Conservation (phyloP, 2,797 vertebrate genomes). For the Melanotaenia pygmaea region DNA sequence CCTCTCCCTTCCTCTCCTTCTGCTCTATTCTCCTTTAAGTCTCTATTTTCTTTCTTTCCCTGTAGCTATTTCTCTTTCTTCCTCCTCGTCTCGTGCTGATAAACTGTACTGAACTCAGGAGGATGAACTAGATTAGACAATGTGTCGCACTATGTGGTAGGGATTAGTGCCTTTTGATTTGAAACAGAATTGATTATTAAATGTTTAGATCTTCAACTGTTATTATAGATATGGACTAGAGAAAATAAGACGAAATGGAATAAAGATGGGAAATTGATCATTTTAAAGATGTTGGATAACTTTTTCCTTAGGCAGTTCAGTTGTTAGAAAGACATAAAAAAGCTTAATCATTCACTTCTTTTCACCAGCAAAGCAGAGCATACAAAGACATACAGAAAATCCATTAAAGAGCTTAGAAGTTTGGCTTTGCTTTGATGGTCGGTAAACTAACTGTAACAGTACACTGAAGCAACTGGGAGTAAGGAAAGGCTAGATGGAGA, state of each 20-base stretch:
- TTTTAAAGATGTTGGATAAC: slow-evolving; percentile 48
- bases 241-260: slow-evolving; percentile 26
- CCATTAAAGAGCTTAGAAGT: slow-evolving; percentile 55
- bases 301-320: slow-evolving; percentile 40
- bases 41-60: slow-evolving; percentile 41
- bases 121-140: slow-evolving; percentile 45
- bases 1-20: slow-evolving; percentile 46
- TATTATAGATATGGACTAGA: neutral
- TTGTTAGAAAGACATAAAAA: slow-evolving; percentile 51
- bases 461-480: slow-evolving; percentile 62
- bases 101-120: slow-evolving; percentile 44
- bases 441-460: slow-evolving; percentile 64
- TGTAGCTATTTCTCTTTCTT: slow-evolving; percentile 9
- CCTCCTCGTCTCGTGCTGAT: slow-evolving; percentile 42
- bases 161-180: slow-evolving; percentile 24
- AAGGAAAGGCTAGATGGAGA: slow-evolving; percentile 35
- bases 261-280: slow-evolving; percentile 23
- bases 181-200: slow-evolving; percentile 27
- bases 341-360: slow-evolving; percentile 26
- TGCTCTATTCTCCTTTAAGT: slow-evolving; percentile 54
- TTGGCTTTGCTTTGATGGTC: slow-evolving; percentile 62
- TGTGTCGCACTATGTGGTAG: slow-evolving; percentile 5
- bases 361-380: slow-evolving; percentile 32
- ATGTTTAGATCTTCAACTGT: slow-evolving; percentile 25
- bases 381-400: slow-evolving; percentile 38